Conservation (phyloP, 2,797 vertebrate genomes). For the Takifugu rubripes region DNA sequence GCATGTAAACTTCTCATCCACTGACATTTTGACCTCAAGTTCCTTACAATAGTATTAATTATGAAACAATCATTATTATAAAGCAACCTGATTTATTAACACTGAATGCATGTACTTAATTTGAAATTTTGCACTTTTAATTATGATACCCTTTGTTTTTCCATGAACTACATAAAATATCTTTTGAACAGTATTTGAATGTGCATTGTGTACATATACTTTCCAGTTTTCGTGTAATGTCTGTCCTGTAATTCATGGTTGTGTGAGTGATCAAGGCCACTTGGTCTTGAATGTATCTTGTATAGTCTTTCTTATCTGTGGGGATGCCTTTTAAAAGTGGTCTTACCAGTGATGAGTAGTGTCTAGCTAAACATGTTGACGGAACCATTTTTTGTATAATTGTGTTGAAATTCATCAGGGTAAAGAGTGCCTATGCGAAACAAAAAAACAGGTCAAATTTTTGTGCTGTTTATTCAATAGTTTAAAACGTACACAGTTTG, state of each 20-base stretch:
- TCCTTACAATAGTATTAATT: too few relatives aligned
- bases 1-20: too few relatives aligned
- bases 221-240: slow-evolving; percentile 14
- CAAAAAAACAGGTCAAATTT: slow-evolving; percentile 4
- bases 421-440: slow-evolving; percentile 64
- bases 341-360: slow-evolving; percentile 7
- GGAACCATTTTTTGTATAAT: slow-evolving; percentile 39
- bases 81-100: slow-evolving; percentile 12
- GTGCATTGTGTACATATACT: slow-evolving; percentile 51
- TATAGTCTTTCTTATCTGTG: slow-evolving; percentile 13
- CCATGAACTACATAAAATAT: slow-evolving; percentile 13
- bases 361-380: slow-evolving; percentile 11
- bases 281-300: slow-evolving; percentile 2
- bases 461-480: neutral
- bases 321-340: neutral
- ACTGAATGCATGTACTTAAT: slow-evolving; percentile 7
- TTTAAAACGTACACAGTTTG: neutral
- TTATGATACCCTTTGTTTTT: slow-evolving; percentile 22
- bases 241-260: slow-evolving; percentile 28
- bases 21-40: too few relatives aligned
- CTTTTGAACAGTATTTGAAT: slow-evolving; percentile 51
- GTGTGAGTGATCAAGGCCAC: slow-evolving; percentile 16
- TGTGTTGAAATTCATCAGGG: slow-evolving; percentile 50
- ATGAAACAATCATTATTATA: neutral
- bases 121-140: slow-evolving; percentile 53